These are phyloP conservation scores for Macrotrachela quadricornifera DNA, from an alignment of 1,140 invertebrate genomes.

Conservation along the genomic window DNA sequence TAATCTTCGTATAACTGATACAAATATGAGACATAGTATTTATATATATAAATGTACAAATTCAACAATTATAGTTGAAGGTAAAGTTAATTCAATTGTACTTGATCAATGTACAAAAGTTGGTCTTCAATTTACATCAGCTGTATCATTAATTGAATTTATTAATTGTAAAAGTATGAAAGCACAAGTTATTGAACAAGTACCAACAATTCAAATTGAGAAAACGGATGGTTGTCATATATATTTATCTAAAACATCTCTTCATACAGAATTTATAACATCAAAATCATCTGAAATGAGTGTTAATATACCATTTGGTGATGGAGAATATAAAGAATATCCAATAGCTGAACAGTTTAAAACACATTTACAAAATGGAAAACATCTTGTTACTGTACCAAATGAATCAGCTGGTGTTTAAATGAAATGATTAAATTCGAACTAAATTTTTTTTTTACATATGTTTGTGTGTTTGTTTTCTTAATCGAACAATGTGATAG, in stretches of 20 bases:
- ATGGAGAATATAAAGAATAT: slow-evolving; percentile 78
- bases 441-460: no score
- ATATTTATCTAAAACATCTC: slow-evolving; percentile 67
- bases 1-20: slow-evolving; percentile 53
- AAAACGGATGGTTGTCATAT: slow-evolving; percentile 96
- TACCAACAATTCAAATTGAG: slow-evolving; percentile 91
- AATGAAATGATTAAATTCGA: no score
- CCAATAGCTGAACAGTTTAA: slow-evolving; percentile 89
- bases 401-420: no score
- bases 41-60: slow-evolving; percentile 83
- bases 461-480: no score
- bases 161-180: slow-evolving; percentile 94
- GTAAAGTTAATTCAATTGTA: slow-evolving; percentile 86
- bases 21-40: slow-evolving; percentile 88
- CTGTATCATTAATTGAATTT: slow-evolving; percentile 84
- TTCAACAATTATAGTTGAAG: slow-evolving; percentile 55
- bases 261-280: slow-evolving; percentile 64
- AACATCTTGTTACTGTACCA: no score
- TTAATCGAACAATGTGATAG: no score
- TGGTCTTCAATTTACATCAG: slow-evolving; percentile 73
- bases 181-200: slow-evolving; percentile 77
- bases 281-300: slow-evolving; percentile 98
- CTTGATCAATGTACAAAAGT: slow-evolving; percentile 79
- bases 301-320: slow-evolving; percentile 59
- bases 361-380: slow-evolving; percentile 31